Percentiles rank a stretch among this genome's conserved stretches.
phyloP scores from a whole-genome alignment of 2,888 invertebrate species.

The Protophormia terraenovae region DNA sequence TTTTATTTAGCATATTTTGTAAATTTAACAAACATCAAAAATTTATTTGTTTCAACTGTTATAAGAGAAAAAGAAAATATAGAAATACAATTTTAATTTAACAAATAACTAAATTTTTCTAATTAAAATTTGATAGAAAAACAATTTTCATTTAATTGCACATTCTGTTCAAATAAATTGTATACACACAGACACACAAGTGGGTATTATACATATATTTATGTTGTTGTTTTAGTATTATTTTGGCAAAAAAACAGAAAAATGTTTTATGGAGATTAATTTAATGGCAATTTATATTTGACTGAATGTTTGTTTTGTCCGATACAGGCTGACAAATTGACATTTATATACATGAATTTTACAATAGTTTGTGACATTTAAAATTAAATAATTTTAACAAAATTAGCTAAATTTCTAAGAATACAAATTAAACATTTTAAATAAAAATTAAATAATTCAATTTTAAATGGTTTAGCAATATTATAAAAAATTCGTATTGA shows the following conservation, averaged over 20 bases:
- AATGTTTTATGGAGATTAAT: conserved; percentile 24
- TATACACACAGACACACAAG: no score
- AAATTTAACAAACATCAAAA: conserved; percentile 21
- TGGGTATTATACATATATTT: neutral
- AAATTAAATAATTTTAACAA: neutral
- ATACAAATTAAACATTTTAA: no score
- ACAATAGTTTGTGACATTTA: neutral
- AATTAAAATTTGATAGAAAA: conserved; percentile 45
- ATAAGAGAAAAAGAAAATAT: neutral
- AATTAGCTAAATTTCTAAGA: neutral
- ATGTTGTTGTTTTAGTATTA: neutral
- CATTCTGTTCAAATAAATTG: conserved; percentile 20
- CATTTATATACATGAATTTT: neutral
- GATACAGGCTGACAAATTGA: conserved; percentile 4
- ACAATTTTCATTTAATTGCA: conserved; percentile 27
- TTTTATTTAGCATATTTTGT: conserved; percentile 26
- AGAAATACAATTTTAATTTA: conserved; percentile 15
- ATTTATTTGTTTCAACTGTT: conserved; percentile 19
- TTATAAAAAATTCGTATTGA: no score
- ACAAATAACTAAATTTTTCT: conserved; percentile 44
- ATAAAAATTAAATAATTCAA: no score
- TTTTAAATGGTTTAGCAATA: no score
- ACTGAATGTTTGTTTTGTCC: neutral
- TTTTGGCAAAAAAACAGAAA: neutral
- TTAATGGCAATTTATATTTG: conserved; percentile 45